Evolutionary conservation across 2,797 vertebrate species (phyloP), one percentile per base, ranked within the genome.

Genomic region (Cheracebus regulus): DNA sequence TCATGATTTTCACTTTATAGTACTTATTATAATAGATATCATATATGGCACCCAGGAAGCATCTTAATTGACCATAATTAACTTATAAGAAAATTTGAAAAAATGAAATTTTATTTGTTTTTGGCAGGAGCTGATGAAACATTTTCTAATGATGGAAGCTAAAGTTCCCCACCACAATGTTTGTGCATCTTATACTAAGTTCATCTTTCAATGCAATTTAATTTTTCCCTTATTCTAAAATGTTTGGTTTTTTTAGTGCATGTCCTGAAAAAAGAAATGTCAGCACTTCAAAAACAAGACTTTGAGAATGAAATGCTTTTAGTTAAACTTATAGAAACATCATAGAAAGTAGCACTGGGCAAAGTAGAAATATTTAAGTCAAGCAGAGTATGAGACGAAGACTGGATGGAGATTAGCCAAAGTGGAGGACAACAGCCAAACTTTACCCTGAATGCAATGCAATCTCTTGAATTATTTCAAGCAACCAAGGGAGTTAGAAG

Each of bases 141-240:
- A 85, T 76, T 75, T 67, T 57, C 9, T 82, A 88, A 92, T 88
- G 80, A 96, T 72, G 88, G 87, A 97, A 97, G 28, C 3, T 90
- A 93, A 19, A 19, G 17, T 96, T 94, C 94, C 44, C 10, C 72
- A 92, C n/a, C 1, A 1, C 88, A 95, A 95, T 85, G n/a, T 82
- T 78, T 95, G 88, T 4, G 0, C 0, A 30, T 86, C n/a, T 52
- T 73, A 41, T 4, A 79, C 50, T 88, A 33, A 73, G 36, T 91
- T 72, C 0, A 0, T 64, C 55, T 84, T 36, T 44, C 33, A 67
- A 36, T 2, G 24, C 15, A 17, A 5, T 36, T 97, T 98, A 89
- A 89, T 96, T 98, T 98, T 98, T 84, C 90, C 97, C 97, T 88
- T 82, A 96, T 64, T 94, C 93, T 93, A 97, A 90, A 93, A 86